Evolutionary conservation across 2,888 invertebrate species (phyloP), one percentile per base, ranked within the genome.

Genomic region (Leptinotarsa tumamoca): DNA sequence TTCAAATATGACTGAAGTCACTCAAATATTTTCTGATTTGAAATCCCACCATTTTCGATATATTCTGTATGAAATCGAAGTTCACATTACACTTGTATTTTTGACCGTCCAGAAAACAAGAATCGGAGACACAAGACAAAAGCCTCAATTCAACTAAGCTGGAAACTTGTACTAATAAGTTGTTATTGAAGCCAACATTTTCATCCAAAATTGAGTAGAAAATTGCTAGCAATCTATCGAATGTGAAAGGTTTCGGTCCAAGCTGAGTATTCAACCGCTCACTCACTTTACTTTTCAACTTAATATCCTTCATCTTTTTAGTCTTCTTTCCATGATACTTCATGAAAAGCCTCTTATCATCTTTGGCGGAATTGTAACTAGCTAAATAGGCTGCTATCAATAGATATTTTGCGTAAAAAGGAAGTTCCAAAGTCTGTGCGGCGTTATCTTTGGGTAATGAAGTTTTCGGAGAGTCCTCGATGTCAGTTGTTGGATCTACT

Each of bases 351-450:
- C 95, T 90, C 85, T 95, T 96, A 86, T 98, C 98, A 81, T 95
- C 94, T 82, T 95, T 95, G 0, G 95, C 92, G 1, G 97, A 95
- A 88, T 98, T 98, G 87, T 97, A 96, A 51, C 98, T 98, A 0
- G 98, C 98, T 77, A 98, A 89, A 86, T 96, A 98, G 0, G 97
- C 95, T 10, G 98, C 96, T 43, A 98, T 95, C 4, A 98, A 89
- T 52, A 98, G 90, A 87, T 92, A 97, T 88, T 98, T 98, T 0
- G 96, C 95, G 88, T 96, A 97, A 86, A 93, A 96, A 0, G 98
- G 98, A 4, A 98, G 86, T 84, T 96, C 95, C 51, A 95, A 90
- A 71, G 93, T 93, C 79, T 92, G 92, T 0, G 92, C 92, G 82
- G 93, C 89, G 49, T 83, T 85, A 67, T 84, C 84, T 68, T 84